phyloP scores from a whole-genome alignment of 2,888 invertebrate species.

The Drosophila silvestris region DNA sequence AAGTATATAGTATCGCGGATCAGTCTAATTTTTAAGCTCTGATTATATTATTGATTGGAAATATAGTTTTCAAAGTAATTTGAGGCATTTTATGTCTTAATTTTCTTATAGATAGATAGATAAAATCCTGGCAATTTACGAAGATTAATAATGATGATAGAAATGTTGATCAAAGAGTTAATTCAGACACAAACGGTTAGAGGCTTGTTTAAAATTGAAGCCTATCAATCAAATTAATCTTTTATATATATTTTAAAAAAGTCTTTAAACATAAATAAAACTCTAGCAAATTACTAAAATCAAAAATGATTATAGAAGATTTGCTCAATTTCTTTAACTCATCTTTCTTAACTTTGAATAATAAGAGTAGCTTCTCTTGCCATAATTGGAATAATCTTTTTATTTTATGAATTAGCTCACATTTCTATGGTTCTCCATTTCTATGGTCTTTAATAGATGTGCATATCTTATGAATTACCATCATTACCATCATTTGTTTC shows the following conservation, averaged over 20 bases:
- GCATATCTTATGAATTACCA: background rate
- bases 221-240: background rate
- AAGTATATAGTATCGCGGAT: too few species aligned
- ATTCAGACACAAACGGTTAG: background rate
- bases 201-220: background rate
- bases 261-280: background rate
- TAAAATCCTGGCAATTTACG: background rate
- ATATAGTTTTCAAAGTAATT: background rate
- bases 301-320: background rate
- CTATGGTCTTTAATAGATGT: background rate
- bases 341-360: background rate
- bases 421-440: background rate
- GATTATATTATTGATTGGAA: background rate
- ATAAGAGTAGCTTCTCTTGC: background rate
- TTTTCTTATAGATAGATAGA: background rate
- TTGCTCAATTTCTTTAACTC: background rate
- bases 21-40: background rate
- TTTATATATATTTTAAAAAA: background rate
- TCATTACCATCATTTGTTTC: background rate
- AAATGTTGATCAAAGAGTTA: background rate
- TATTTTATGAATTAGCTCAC: background rate
- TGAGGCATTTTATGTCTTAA: background rate
- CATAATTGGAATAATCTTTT: background rate
- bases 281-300: background rate
- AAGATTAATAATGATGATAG: background rate